A percentile compares a stretch with the other conserved stretches of the same genome.
These are phyloP conservation scores for Temnopleurus reevesii DNA, from an alignment of 53 echinoderm and acorn worm species.

Conservation along the genomic window DNA sequence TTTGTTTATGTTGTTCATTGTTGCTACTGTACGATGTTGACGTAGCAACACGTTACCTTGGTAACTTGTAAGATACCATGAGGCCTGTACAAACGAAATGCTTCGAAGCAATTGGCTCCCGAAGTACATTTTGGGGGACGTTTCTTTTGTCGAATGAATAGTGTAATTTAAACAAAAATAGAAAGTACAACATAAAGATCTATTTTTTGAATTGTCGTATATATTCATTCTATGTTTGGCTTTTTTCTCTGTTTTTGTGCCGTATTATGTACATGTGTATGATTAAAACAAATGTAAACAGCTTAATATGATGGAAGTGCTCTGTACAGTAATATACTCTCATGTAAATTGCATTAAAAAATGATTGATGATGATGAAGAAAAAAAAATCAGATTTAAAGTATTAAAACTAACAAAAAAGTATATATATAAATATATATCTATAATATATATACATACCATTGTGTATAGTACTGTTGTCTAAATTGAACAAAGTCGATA, in stretches of 20 bases:
- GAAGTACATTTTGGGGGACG: not conserved
- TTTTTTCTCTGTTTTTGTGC: conserved; percentile 43
- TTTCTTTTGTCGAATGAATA: not conserved
- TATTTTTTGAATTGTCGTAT: conserved; percentile 55
- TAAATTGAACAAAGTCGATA: conserved; percentile 36
- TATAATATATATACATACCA: conserved; percentile 61
- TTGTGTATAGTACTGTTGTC: conserved; percentile 61
- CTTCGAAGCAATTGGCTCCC: not conserved
- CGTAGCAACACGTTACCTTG: not conserved
- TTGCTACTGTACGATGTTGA: not conserved
- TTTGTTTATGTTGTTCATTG: not conserved
- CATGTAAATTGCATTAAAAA: conserved; percentile 53
- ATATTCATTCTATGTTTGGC: conserved; percentile 42
- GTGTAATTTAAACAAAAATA: conserved; percentile 50
- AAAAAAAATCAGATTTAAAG: conserved; percentile 58
- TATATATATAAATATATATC: conserved; percentile 60
- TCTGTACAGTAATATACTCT: conserved; percentile 47
- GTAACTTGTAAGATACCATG: not conserved
- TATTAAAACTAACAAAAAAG: conserved; percentile 57
- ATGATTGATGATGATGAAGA: conserved; percentile 35
- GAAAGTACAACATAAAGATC: conserved; percentile 51
- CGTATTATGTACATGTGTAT: conserved; percentile 54
- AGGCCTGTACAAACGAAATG: not conserved
- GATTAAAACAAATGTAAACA: not conserved
- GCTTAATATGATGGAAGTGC: conserved; percentile 33